These are phyloP conservation scores for Pachycephala philippinensis DNA, from an alignment of 2,113 vertebrate genomes.

Conservation along the genomic window DNA sequence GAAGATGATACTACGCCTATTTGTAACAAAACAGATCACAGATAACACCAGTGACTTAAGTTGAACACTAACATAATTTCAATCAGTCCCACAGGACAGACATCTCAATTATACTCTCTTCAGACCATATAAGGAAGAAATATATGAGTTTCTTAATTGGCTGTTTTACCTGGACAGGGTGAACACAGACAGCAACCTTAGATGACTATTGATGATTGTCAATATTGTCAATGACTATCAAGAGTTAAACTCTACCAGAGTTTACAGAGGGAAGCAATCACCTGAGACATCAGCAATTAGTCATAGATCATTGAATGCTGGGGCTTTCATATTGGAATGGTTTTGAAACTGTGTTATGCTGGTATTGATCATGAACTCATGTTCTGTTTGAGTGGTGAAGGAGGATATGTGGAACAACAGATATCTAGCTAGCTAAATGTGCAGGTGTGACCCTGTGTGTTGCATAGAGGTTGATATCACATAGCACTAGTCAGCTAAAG, in stretches of 20 bases:
- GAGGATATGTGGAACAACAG: neutral
- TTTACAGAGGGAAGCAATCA: neutral
- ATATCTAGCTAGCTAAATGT: neutral
- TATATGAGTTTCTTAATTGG: neutral
- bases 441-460: neutral
- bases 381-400: neutral
- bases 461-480: neutral
- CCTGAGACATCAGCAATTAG: neutral
- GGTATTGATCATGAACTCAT: neutral
- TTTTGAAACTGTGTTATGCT: neutral
- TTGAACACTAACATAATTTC: neutral
- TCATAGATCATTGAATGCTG: neutral
- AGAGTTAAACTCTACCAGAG: neutral
- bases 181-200: neutral
- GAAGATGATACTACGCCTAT: neutral
- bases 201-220: neutral
- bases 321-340: neutral
- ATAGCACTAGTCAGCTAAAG: neutral
- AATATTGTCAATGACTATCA: neutral
- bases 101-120: neutral
- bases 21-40: neutral
- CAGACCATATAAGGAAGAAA: neutral
- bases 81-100: neutral
- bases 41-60: neutral
- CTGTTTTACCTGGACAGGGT: neutral